These are phyloP conservation scores for Phylloscopus collybita DNA, from an alignment of 2,797 vertebrate species.

Conservation along the genomic window DNA sequence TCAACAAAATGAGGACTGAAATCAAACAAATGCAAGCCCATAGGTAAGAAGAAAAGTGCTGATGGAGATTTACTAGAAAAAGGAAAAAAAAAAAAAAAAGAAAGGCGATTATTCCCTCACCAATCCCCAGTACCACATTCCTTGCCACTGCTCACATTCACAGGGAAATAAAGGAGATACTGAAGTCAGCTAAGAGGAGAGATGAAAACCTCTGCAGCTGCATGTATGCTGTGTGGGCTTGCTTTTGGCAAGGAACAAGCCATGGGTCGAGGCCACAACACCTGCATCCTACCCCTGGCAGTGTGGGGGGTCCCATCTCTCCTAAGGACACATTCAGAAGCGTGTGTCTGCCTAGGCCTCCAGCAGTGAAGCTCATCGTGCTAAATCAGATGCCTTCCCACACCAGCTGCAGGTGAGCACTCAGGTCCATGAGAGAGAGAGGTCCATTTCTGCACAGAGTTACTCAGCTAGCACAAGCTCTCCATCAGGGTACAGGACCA, in stretches of 20 bases:
- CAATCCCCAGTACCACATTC: background rate
- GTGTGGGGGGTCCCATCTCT: rapidly evolving
- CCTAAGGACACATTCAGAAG: background rate
- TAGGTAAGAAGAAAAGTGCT: background rate
- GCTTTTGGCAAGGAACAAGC: background rate
- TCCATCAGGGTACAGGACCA: rapidly evolving
- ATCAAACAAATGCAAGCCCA: background rate
- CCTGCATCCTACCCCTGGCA: background rate
- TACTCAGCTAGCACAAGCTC: rapidly evolving
- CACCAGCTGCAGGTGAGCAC: background rate
- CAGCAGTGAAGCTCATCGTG: rapidly evolving
- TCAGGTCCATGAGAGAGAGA: background rate
- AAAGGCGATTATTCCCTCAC: background rate
- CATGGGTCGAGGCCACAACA: background rate
- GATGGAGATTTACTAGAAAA: background rate
- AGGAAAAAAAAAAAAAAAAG: background rate
- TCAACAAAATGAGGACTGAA: background rate
- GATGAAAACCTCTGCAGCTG: background rate
- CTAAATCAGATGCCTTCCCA: background rate
- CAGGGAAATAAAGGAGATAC: background rate
- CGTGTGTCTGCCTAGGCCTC: background rate
- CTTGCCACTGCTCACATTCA: background rate
- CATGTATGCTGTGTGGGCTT: background rate
- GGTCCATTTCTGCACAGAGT: background rate
- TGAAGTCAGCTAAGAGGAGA: background rate